These are phyloP conservation scores for Sesia bembeciformis DNA, from an alignment of 2,888 invertebrate genomes.

Conservation along the genomic window DNA sequence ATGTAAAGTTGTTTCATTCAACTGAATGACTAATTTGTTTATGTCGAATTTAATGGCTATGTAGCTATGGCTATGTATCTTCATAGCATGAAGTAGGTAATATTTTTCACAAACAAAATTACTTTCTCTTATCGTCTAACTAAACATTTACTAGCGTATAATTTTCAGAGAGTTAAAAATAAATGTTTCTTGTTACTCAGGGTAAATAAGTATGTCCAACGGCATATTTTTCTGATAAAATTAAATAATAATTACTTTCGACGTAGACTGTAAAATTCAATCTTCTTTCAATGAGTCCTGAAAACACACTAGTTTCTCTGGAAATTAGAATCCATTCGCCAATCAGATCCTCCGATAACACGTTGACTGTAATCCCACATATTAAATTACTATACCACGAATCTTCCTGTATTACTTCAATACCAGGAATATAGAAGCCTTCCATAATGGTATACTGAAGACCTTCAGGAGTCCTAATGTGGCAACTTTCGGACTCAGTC, in stretches of 20 bases:
- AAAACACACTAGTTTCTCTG: slow-evolving; percentile 17
- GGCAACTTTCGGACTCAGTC: slow-evolving; percentile 29
- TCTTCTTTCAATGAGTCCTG: slow-evolving; percentile 33
- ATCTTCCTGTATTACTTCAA: slow-evolving; percentile 21
- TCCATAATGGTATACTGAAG: slow-evolving; percentile 24
- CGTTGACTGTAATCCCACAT: slow-evolving; percentile 32
- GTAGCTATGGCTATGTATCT: too few species aligned
- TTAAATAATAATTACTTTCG: slow-evolving; percentile 33
- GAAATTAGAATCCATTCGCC: slow-evolving; percentile 49
- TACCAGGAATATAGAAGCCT: slow-evolving; percentile 23
- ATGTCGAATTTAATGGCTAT: too few species aligned
- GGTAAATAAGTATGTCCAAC: too few species aligned
- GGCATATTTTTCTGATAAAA: neutral
- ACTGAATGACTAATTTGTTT: too few species aligned
- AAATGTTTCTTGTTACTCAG: too few species aligned
- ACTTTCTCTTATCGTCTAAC: too few species aligned
- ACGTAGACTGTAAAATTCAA: slow-evolving; percentile 36
- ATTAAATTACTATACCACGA: slow-evolving; percentile 10
- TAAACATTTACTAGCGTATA: too few species aligned
- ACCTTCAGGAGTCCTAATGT: slow-evolving; percentile 33
- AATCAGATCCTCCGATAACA: slow-evolving; percentile 24
- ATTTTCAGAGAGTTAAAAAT: too few species aligned
- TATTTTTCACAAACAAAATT: too few species aligned
- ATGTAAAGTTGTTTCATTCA: too few species aligned
- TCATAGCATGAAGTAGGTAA: too few species aligned